Base-by-base conservation (phyloP, 2,888 invertebrate species). In the Drosophila incognita region DNA sequence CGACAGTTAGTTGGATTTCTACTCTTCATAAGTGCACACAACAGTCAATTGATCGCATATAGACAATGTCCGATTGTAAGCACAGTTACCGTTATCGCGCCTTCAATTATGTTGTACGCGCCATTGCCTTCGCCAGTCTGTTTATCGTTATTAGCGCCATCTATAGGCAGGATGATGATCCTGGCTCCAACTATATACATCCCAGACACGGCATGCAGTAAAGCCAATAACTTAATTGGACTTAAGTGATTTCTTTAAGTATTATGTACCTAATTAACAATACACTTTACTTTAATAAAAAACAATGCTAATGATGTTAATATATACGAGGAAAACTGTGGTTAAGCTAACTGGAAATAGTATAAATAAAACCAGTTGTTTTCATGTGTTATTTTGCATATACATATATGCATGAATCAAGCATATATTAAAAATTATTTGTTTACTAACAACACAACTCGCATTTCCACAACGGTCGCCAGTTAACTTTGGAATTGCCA, bases 131-230 rank as follows among this genome's bases (percentile, higher is more conserved):
- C 11, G 72, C 66, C 58, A 81, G 81, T 21, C 40, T 85, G 3
- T 18, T 81, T 31, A 40, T 81, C 31, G 56, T 82, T 8, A 84
- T 84, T 81, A 68, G 31, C 33, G 83, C 83, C 75, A 74, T 85
- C 18, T 77, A 87, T 49, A 61, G 70, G 33, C 69, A 74, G 49
- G 75, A 84, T 46, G 74, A 81, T 38, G 61, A 77, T 29, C 42
- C 75, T n/a, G 69, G 79, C n/a, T 82, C 84, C 21, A 69, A 76
- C 18, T 85, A 85, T 40, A 33, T 85, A n/a, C 85, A 85, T 35
- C 87, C 84, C 18, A 68, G 82, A 48, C 82, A 42, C 8, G 48
- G 52, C 24, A 68, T 86, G 81, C 81, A 86, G 49, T 81, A 40
- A 62, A 54, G 2, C 21, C 13, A 15, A 11, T n/a, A 33, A n/a